phyloP scores from a whole-genome alignment of 2,797 vertebrate genomes.

The Mormyrus hasselquistii region DNA sequence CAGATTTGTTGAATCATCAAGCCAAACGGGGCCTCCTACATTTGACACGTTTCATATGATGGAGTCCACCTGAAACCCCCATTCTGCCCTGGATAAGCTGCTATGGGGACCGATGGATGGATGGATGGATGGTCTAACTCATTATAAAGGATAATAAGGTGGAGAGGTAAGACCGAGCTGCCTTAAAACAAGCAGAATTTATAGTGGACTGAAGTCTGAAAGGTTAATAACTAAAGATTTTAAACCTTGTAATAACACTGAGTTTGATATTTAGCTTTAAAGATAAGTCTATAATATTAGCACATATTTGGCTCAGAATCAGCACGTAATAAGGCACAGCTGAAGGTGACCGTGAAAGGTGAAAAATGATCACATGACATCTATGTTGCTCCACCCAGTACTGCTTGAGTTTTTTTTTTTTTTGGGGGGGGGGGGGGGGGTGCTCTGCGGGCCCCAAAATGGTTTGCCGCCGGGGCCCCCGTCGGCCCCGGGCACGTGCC shows the following conservation, averaged over 20 bases:
- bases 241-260: background rate
- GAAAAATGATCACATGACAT: background rate
- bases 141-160: background rate
- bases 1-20: background rate
- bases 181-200: background rate
- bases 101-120: background rate
- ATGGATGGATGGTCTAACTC: background rate
- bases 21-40: background rate
- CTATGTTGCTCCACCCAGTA: background rate
- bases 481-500: background rate
- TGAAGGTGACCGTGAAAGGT: background rate
- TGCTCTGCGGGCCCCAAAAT: background rate
- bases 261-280: background rate
- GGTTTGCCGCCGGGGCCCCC: background rate
- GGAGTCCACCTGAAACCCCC: background rate
- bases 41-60: background rate
- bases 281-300: background rate
- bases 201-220: background rate
- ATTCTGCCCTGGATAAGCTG: background rate
- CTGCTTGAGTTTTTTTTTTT: background rate
- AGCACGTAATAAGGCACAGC: background rate
- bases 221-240: background rate
- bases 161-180: background rate
- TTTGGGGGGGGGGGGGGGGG: background rate
- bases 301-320: background rate